These are phyloP conservation scores for Caenorhabditis inopinata DNA, from an alignment of 1,140 invertebrate genomes.

Conservation along the genomic window DNA sequence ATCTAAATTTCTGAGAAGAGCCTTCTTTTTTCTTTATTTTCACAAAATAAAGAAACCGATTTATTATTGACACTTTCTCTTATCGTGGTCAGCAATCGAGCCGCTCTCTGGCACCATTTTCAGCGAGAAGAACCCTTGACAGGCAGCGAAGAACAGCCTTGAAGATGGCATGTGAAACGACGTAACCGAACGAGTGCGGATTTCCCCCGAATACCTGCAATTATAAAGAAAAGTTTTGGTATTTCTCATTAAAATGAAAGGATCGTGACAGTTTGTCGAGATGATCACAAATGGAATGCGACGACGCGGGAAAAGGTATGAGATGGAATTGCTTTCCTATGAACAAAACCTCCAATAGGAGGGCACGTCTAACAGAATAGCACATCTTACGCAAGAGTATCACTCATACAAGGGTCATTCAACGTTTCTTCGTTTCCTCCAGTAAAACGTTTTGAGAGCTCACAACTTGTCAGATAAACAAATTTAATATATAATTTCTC, in stretches of 20 bases:
- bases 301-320: neutral
- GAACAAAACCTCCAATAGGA: too few relatives aligned
- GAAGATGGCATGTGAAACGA: constrained; percentile 14
- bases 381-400: too few relatives aligned
- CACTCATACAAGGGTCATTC: too few relatives aligned
- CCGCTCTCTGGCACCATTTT: neutral
- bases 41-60: constrained; percentile 28
- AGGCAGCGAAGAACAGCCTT: neutral
- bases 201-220: constrained; percentile 11
- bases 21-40: neutral
- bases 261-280: neutral
- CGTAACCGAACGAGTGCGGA: neutral
- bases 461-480: too few relatives aligned
- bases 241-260: constrained; percentile 1
- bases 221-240: neutral
- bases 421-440: too few relatives aligned
- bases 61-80: constrained; percentile 1
- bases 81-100: constrained; percentile 25
- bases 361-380: too few relatives aligned
- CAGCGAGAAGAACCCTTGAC: constrained; percentile 20
- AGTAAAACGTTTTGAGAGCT: too few relatives aligned
- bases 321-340: too few relatives aligned
- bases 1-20: neutral
- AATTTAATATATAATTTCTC: too few relatives aligned
- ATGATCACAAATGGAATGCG: neutral